Percentiles rank a stretch among this genome's conserved stretches.
Evolutionary conservation across 2,797 vertebrate genomes (phyloP).

Genomic region (Eurystomus glaucurus): DNA sequence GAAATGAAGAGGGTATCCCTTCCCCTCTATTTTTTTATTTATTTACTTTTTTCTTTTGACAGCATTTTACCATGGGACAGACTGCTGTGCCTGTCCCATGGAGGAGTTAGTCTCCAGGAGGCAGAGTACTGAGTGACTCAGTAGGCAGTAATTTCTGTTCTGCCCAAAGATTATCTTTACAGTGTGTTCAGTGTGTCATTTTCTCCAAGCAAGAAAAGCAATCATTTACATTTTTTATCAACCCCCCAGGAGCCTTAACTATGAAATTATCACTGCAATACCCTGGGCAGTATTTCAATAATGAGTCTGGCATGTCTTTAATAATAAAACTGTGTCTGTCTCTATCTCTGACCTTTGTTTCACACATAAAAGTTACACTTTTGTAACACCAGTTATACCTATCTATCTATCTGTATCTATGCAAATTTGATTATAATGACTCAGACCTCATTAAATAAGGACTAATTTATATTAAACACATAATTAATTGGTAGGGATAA

Average conservation of each 20-base stretch:
- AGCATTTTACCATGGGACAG: not conserved
- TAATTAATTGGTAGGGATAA: conserved; percentile 3
- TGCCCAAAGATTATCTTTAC: not conserved
- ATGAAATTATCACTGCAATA: not conserved
- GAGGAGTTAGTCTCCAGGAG: not conserved
- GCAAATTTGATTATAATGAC: conserved; percentile 17
- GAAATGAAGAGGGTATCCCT: not conserved
- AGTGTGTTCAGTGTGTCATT: not conserved
- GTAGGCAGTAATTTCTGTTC: not conserved
- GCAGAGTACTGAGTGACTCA: not conserved
- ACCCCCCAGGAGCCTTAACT: not conserved
- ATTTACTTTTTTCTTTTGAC: not conserved
- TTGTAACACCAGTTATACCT: not conserved
- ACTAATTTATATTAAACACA: conserved; percentile 32
- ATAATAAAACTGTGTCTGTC: not conserved
- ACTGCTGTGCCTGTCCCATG: not conserved
- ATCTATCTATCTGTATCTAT: not conserved
- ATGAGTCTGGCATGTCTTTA: conserved; percentile 8
- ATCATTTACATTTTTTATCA: conserved; percentile 43
- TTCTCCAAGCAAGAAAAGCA: not conserved
- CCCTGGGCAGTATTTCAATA: not conserved
- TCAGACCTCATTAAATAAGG: conserved; percentile 35
- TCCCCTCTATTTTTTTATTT: not conserved
- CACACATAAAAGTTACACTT: not conserved
- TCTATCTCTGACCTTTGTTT: conserved; percentile 19